Evolutionary conservation across 2,113 vertebrate genomes (phyloP).

Genomic region (Megaceryle maxima): DNA sequence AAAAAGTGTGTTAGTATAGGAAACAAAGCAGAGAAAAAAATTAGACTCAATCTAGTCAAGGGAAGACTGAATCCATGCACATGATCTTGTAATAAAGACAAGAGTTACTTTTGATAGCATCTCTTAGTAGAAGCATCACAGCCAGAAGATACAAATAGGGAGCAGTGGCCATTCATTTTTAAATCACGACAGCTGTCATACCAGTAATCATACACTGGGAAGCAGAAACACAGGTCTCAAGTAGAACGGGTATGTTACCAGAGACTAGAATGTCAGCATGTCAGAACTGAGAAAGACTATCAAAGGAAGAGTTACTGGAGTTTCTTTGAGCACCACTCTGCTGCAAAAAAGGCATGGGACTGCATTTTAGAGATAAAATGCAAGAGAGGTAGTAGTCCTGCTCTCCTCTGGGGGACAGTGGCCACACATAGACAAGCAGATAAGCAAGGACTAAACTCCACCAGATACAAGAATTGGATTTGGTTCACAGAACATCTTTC

Average conservation of each 20-base stretch:
- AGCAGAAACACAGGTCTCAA: background rate
- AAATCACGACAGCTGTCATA: background rate
- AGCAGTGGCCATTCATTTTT: rapidly evolving
- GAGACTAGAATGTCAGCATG: background rate
- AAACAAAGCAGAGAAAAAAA: background rate
- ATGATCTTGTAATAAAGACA: background rate
- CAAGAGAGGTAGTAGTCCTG: background rate
- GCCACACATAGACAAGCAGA: background rate
- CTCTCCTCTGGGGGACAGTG: background rate
- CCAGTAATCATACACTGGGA: background rate
- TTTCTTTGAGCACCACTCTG: no score
- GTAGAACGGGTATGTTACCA: background rate
- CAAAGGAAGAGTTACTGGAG: background rate
- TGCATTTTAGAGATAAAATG: background rate
- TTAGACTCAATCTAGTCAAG: background rate
- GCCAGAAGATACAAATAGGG: background rate
- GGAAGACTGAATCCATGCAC: background rate
- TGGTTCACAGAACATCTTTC: background rate
- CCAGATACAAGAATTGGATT: background rate
- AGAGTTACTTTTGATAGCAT: background rate
- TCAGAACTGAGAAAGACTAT: background rate
- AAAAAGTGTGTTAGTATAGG: background rate
- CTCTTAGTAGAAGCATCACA: background rate
- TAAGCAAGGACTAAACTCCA: background rate
- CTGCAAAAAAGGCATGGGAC: background rate